Evolutionary conservation across 2,797 vertebrate genomes (phyloP), one percentile per base, ranked within the genome.

Genomic region (Rhinella marina): DNA sequence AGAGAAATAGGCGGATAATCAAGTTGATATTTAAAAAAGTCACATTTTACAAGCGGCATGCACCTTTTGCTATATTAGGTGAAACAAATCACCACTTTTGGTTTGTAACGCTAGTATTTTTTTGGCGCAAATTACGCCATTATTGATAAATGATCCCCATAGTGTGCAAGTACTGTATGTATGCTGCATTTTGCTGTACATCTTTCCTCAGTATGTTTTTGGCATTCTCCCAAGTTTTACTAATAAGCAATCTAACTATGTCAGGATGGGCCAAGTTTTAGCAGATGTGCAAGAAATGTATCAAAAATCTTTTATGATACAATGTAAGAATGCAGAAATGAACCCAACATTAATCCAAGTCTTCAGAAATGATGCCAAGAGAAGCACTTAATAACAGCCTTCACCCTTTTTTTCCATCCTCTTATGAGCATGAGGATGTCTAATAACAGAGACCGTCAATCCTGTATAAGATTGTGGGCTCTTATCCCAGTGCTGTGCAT

Each of bases 391-490:
- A 86, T 41, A n/a, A 56, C n/a, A 70, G 41, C 54, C 54, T 48
- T 61, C 54, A 64, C n/a, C 11, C 32, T 21, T 3, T n/a, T n/a
- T 64, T 66, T 8, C 1, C 9, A 17, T 64, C 25, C 5, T 48
- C 41, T 19, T 29, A 57, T 54, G 27, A 78, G 27, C 19, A 16
- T 7, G 50, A 68, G 75, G 75, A 29, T 14, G 50, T 59, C 25
- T 86, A 86, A 77, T 78, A 75, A 27, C 64, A 23, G 77, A 57
- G 77, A 16, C 85, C 17, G 52, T 80, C 85, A 86, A 62, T 86
- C 68, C 29, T 11, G 13, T 1, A 75, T 56, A 70, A 56, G 11
- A 25, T 77, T 81, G 54, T 54, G n/a, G 77, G 86, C 57, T 41
- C 41, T 41, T 41, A 41, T 56, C 21, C 50, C 27, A 41, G 59